phyloP scores from a whole-genome alignment of 2,113 vertebrate species.

The Ascaphus truei region DNA sequence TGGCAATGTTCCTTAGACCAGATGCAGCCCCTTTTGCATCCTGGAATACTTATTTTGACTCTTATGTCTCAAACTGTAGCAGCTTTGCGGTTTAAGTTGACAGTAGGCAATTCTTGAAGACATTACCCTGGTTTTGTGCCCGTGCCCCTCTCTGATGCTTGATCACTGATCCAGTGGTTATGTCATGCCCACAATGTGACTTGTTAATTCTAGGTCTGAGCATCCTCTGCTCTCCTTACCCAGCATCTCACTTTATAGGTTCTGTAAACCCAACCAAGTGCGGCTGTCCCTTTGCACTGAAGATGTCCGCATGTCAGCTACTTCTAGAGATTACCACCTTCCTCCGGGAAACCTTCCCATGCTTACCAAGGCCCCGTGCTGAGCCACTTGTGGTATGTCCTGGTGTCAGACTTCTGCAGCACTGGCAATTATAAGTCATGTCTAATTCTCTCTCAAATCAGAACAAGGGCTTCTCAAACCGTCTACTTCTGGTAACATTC shows the following conservation, averaged over 20 bases:
- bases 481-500: no score
- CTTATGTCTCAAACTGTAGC: no score
- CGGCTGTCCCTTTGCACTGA: constrained; percentile 92
- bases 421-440: accelerated
- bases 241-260: constrained; percentile 63
- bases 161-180: neutral
- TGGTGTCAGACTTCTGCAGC: neutral
- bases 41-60: no score
- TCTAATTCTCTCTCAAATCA: no score
- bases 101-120: neutral
- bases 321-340: constrained; percentile 96
- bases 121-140: neutral
- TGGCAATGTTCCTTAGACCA: no score
- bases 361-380: constrained; percentile 84
- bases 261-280: constrained; percentile 97
- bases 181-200: constrained; percentile 28
- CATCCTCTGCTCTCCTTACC: constrained; percentile 26
- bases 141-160: neutral
- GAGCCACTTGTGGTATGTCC: constrained; percentile 88
- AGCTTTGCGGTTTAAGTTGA: neutral
- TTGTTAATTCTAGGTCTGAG: constrained; percentile 41
- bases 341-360: constrained; percentile 92
- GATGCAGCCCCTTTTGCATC: no score
- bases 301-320: constrained; percentile 96
- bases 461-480: no score